Evolutionary conservation across 2,797 vertebrate species (phyloP), one percentile per base, ranked within the genome.

Genomic region (Luscinia megarhynchos): DNA sequence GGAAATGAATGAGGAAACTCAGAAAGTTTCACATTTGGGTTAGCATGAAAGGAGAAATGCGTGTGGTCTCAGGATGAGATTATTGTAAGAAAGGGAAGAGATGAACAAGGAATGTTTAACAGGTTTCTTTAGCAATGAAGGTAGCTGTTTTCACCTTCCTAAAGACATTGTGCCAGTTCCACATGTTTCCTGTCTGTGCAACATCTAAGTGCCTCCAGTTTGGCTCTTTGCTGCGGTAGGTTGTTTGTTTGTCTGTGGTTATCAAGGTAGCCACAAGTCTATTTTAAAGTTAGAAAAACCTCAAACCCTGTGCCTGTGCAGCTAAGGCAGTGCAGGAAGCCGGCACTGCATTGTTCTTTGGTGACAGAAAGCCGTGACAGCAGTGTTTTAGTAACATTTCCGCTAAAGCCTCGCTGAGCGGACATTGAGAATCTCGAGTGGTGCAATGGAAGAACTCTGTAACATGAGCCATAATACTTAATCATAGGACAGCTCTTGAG

Each of bases 271-370:
- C 63, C 82, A 89, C 64, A 78, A 93, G 68, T 69, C 48, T 74
- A 70, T 89, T 94, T 86, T 94, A 50, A 91, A 86, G 32, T 63
- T 57, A 78, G 53, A 76, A 48, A 89, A 87, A 51, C n/a, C 57
- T 78, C 61, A 81, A 92, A 36, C 53, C 45, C 36, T 43, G 34
- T 84, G 83, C 69, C 91, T 73, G 43, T 43, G 26, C 3, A 2
- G 68, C 55, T 91, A 74, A 94, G 96, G 40, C n/a, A 80, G 91
- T 29, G 85, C 95, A 95, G 97, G 97, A 98, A 97, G 90, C 85
- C 58, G 34, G 11, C 62, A 50, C 59, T 87, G 54, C 59, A 40
- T 91, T 82, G 84, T 87, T 94, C 59, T 76, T 87, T 88, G 74
- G 63, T 92, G 72, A 87, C 81, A 63, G 66, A 90, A 87, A 92